Percentiles rank a stretch among this genome's conserved stretches.
phyloP scores from a whole-genome alignment of 2,888 invertebrate genomes.

The Hipparchia semele region DNA sequence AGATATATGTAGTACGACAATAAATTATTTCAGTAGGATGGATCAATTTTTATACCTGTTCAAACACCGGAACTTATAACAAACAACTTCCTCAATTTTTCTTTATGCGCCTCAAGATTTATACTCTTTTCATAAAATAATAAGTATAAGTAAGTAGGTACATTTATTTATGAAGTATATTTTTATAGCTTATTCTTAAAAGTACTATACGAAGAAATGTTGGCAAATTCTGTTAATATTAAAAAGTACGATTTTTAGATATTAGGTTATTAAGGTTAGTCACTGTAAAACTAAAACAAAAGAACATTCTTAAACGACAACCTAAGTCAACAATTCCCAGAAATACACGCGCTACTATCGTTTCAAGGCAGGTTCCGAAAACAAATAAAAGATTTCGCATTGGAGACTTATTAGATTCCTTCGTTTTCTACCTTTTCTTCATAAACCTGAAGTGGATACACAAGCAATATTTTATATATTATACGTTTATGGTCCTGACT shows the following conservation, averaged over 20 bases:
- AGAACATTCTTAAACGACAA: neutral
- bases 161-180: too few relatives aligned
- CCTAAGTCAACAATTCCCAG: neutral
- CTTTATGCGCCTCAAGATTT: too few relatives aligned
- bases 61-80: too few relatives aligned
- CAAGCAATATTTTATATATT: neutral
- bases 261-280: too few relatives aligned
- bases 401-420: slow-evolving; percentile 13
- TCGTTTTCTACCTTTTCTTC: neutral
- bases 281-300: neutral
- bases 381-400: slow-evolving; percentile 13
- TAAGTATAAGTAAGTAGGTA: too few relatives aligned
- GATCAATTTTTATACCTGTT: too few relatives aligned
- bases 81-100: too few relatives aligned
- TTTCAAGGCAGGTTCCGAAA: slow-evolving; percentile 11
- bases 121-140: too few relatives aligned
- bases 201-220: too few relatives aligned
- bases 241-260: neutral
- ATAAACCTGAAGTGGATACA: neutral
- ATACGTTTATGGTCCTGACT: neutral
- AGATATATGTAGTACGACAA: too few relatives aligned
- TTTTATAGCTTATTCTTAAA: too few relatives aligned
- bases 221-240: neutral
- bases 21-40: too few relatives aligned
- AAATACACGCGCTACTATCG: neutral